Evolutionary conservation across 2,797 vertebrate genomes (phyloP).

Genomic region (Pteropus rufus): DNA sequence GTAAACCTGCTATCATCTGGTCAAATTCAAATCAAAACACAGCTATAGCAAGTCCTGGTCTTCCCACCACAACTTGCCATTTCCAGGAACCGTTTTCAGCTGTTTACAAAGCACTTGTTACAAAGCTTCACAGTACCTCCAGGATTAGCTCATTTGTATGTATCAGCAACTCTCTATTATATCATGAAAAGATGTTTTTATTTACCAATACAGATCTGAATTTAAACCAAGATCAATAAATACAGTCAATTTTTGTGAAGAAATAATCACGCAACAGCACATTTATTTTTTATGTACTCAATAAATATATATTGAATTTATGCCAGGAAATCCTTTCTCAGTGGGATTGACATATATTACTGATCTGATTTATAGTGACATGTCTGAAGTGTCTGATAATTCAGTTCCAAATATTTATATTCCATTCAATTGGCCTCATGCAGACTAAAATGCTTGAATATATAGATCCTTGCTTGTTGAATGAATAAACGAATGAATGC

Average conservation of each 20-base stretch:
- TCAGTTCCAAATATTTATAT: background rate
- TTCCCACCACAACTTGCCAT: background rate
- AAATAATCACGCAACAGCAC: background rate
- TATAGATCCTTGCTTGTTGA: background rate
- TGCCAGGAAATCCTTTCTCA: background rate
- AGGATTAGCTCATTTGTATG: background rate
- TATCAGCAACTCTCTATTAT: background rate
- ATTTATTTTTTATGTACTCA: slow-evolving; percentile 23
- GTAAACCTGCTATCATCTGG: background rate
- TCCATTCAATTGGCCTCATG: background rate
- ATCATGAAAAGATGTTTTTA: background rate
- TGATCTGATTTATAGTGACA: background rate
- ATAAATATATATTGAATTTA: background rate
- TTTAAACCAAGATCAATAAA: slow-evolving; percentile 23
- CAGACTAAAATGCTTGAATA: background rate
- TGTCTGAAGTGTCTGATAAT: background rate
- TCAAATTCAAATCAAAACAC: background rate
- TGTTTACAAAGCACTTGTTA: background rate
- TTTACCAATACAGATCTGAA: background rate
- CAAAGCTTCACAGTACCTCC: background rate
- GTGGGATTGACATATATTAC: background rate
- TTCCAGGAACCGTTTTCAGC: background rate
- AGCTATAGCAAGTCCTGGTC: background rate
- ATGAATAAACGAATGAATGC: background rate
- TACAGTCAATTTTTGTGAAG: slow-evolving; percentile 1